A percentile compares a stretch with the other conserved stretches of the same genome.
Conservation (phyloP, 1,140 invertebrate species). For the Physella acuta region DNA sequence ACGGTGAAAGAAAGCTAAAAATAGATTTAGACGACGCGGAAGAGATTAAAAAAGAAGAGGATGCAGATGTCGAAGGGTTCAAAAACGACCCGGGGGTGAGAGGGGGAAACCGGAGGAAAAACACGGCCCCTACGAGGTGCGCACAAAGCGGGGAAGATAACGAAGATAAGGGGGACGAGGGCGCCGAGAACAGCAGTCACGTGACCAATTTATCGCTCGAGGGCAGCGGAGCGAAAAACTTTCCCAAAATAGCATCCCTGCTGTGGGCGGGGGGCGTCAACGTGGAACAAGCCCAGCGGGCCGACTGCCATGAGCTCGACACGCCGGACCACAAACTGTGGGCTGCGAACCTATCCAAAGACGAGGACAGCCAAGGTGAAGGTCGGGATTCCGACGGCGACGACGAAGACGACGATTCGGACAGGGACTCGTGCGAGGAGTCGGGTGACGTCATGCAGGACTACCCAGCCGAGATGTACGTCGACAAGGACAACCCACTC, state of each 20-base stretch:
- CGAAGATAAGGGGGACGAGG: conserved; percentile 41
- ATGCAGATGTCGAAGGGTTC: conserved; percentile 59
- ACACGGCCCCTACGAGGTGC: conserved; percentile 84
- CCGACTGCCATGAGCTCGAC: neutral
- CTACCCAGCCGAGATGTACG: conserved; percentile 66
- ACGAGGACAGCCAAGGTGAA: neutral
- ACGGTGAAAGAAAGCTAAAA: conserved; percentile 24
- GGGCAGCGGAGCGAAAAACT: conserved; percentile 35
- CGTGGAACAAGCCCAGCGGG: neutral
- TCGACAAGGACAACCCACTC: conserved; percentile 80
- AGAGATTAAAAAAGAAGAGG: conserved; percentile 9
- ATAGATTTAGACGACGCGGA: conserved; percentile 68
- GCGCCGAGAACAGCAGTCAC: neutral
- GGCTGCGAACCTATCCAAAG: neutral
- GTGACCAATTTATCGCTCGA: conserved; percentile 1
- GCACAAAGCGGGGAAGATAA: conserved; percentile 61
- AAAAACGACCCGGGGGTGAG: conserved; percentile 63
- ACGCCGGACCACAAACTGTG: neutral
- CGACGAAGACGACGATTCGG: conserved; percentile 19
- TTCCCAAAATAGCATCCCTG: conserved; percentile 47
- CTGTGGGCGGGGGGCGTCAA: conserved; percentile 9
- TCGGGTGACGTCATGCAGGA: neutral
- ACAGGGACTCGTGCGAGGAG: conserved; percentile 24
- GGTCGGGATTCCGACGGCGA: conserved; percentile 36
- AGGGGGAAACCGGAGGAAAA: conserved; percentile 78